Conservation (phyloP, 2,113 vertebrate genomes). For the Orcinus orca region DNA sequence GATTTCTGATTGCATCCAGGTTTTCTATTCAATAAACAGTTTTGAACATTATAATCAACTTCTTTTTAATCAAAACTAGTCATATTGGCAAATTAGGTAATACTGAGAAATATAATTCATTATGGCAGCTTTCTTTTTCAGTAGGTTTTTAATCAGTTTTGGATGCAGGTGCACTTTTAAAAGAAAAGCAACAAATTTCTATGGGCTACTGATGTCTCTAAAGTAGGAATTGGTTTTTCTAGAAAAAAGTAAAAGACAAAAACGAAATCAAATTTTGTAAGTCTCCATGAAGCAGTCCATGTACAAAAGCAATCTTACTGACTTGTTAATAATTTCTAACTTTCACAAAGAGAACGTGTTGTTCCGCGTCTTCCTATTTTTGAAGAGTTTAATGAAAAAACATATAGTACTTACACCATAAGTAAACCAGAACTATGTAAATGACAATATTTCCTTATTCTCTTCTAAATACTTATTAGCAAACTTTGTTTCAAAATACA, state of each 20-base stretch:
- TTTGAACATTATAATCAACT: slow-evolving; percentile 66
- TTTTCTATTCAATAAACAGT: slow-evolving; percentile 55
- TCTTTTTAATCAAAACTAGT: slow-evolving; percentile 73
- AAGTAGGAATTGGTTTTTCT: slow-evolving; percentile 23
- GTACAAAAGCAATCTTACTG: neutral
- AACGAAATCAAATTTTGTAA: neutral
- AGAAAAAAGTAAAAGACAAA: slow-evolving; percentile 22
- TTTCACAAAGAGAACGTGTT: neutral
- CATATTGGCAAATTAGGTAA: slow-evolving; percentile 60
- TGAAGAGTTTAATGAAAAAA: slow-evolving; percentile 45
- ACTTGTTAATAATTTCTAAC: neutral
- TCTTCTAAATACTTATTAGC: neutral
- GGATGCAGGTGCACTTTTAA: slow-evolving; percentile 61
- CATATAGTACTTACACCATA: neutral
- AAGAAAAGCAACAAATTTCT: slow-evolving; percentile 54
- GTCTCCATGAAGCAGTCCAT: neutral
- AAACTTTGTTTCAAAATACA: slow-evolving; percentile 37
- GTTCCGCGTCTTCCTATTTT: neutral
- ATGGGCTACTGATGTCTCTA: slow-evolving; percentile 7
- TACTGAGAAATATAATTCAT: slow-evolving; percentile 58
- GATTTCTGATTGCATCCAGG: slow-evolving; percentile 52
- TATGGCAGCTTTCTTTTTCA: slow-evolving; percentile 57
- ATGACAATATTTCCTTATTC: neutral
- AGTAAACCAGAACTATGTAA: slow-evolving; percentile 9
- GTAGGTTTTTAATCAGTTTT: slow-evolving; percentile 60